A percentile compares a stretch with the other conserved stretches of the same genome.
Conservation (phyloP, 2,888 invertebrate genomes). For the Boloria euphrosyne region DNA sequence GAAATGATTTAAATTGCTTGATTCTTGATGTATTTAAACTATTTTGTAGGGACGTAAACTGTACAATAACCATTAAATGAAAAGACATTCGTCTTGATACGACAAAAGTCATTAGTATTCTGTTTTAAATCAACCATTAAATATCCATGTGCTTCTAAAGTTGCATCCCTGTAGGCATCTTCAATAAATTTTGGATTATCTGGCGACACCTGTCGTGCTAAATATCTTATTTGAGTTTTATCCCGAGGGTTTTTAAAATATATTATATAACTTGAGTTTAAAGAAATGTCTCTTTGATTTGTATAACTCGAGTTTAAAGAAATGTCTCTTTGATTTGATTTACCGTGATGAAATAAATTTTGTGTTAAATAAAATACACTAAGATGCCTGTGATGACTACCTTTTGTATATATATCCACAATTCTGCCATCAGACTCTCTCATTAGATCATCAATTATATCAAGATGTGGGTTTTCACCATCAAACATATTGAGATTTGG, state of each 20-base stretch:
- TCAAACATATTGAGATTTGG: constrained; percentile 46
- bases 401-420: constrained; percentile 44
- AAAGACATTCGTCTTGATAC: constrained; percentile 8
- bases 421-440: constrained; percentile 47
- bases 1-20: background rate
- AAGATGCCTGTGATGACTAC: constrained; percentile 45
- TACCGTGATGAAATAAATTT: constrained; percentile 45
- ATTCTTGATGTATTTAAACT: background rate
- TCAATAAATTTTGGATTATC: constrained; percentile 44
- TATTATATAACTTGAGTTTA: constrained; percentile 43
- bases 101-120: constrained; percentile 3
- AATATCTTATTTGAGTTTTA: constrained; percentile 43
- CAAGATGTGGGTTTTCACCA: constrained; percentile 39
- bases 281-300: constrained; percentile 41
- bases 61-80: background rate
- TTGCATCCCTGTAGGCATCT: constrained; percentile 46
- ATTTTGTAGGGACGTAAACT: background rate
- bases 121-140: constrained; percentile 2
- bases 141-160: background rate
- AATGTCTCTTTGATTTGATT: constrained; percentile 40
- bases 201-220: constrained; percentile 43
- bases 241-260: constrained; percentile 46
- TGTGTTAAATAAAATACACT: constrained; percentile 48
- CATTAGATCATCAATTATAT: constrained; percentile 49
- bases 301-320: constrained; percentile 43